These are phyloP conservation scores for Dolichopus griseipennis DNA, from an alignment of 2,888 invertebrate genomes.

Conservation along the genomic window DNA sequence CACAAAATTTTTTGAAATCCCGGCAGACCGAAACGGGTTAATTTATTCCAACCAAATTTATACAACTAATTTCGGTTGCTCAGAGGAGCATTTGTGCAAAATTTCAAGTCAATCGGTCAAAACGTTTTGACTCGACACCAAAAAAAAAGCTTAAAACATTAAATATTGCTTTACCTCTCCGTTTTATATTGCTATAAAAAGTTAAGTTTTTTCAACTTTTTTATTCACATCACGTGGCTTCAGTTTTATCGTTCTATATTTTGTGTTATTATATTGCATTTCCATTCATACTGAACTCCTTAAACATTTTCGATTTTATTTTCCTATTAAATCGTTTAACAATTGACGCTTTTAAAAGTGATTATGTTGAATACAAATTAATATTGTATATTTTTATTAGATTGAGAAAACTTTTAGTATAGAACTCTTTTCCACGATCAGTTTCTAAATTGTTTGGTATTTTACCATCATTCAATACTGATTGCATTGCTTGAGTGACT, in stretches of 20 bases:
- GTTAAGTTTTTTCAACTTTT: not conserved
- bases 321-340: constrained; percentile 25
- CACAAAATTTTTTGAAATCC: no score
- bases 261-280: constrained; percentile 24
- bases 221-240: not conserved
- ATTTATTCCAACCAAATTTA: no score
- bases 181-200: constrained; percentile 2
- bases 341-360: constrained; percentile 29
- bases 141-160: no score
- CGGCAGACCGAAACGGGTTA: no score
- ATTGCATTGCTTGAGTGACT: not conserved
- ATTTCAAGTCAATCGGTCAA: no score
- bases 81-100: no score
- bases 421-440: constrained; percentile 32
- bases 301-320: constrained; percentile 23
- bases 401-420: constrained; percentile 25
- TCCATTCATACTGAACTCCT: constrained; percentile 24
- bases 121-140: no score
- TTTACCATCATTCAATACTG: not conserved
- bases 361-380: constrained; percentile 23
- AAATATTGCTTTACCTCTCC: not conserved
- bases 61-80: no score
- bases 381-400: constrained; percentile 25
- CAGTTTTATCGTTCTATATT: constrained; percentile 19
- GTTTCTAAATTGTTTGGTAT: constrained; percentile 28